Percentiles rank a stretch among this genome's conserved stretches.
These are phyloP conservation scores for Pyralis farinalis DNA, from an alignment of 2,888 invertebrate species.

Conservation along the genomic window DNA sequence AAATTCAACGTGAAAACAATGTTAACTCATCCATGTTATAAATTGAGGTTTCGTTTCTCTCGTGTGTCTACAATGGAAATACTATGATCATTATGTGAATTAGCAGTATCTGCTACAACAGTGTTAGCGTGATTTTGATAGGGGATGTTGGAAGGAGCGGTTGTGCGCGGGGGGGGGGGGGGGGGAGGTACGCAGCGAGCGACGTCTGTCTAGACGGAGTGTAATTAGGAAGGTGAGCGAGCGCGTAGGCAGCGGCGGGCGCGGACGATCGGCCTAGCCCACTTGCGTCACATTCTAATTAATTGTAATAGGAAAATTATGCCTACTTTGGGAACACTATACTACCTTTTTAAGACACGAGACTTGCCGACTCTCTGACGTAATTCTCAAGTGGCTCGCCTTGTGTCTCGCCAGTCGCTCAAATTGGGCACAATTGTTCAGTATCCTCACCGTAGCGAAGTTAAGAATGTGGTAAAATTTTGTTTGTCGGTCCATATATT, in stretches of 20 bases:
- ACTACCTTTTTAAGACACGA: slow-evolving; percentile 9
- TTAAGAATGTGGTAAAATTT: slow-evolving; percentile 28
- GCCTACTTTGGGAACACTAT: slow-evolving; percentile 14
- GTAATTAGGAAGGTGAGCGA: slow-evolving; percentile 75
- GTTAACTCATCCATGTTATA: too few species aligned
- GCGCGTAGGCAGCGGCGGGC: slow-evolving; percentile 54
- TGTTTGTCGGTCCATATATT: slow-evolving; percentile 23
- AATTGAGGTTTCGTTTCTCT: too few species aligned
- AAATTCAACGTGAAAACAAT: too few species aligned
- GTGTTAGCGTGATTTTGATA: slow-evolving; percentile 43
- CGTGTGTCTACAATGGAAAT: too few species aligned
- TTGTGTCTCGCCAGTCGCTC: not conserved
- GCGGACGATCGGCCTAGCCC: slow-evolving; percentile 34
- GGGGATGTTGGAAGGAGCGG: slow-evolving; percentile 19
- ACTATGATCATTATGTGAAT: too few species aligned
- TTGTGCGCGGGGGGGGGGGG: slow-evolving; percentile 33
- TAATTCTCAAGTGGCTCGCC: not conserved
- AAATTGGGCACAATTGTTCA: slow-evolving; percentile 33
- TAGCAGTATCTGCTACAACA: not conserved
- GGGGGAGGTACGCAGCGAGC: slow-evolving; percentile 51
- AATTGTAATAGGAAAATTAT: slow-evolving; percentile 42
- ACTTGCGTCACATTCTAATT: slow-evolving; percentile 54
- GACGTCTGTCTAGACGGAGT: slow-evolving; percentile 68
- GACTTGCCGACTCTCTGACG: not conserved
- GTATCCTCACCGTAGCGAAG: slow-evolving; percentile 26